Conservation (phyloP, 2,888 invertebrate genomes). For the Agriopis leucophaearia region DNA sequence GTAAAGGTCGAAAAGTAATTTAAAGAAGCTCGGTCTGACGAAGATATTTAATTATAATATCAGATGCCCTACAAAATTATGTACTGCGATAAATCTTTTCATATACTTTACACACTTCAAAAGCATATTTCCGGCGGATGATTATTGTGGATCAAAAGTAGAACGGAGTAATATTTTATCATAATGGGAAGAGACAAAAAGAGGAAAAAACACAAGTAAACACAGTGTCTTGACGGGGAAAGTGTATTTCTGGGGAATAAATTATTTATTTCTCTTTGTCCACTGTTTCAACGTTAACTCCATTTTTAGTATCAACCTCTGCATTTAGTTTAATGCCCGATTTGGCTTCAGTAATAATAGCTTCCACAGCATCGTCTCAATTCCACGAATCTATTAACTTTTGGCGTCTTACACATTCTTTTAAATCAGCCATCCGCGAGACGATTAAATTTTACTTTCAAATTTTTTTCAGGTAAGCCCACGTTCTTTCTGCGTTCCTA, state of each 20-base stretch:
- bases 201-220: background rate
- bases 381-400: conserved; percentile 20
- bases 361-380: conserved; percentile 16
- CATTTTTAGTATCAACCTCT: background rate
- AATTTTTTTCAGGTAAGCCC: conserved; percentile 43
- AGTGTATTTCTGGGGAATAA: no score
- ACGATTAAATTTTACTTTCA: conserved; percentile 26
- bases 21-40: conserved; percentile 28
- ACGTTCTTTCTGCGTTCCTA: conserved; percentile 42
- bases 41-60: conserved; percentile 20
- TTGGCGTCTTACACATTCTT: conserved; percentile 21
- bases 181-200: background rate
- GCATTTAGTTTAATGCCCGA: conserved; percentile 6
- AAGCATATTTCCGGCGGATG: conserved; percentile 15
- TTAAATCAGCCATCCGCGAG: conserved; percentile 22
- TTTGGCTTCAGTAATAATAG: conserved; percentile 15
- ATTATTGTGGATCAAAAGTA: conserved; percentile 35
- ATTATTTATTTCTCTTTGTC: background rate
- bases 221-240: no score
- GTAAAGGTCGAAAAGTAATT: conserved; percentile 32
- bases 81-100: conserved; percentile 24
- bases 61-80: conserved; percentile 23
- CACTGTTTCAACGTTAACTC: background rate
- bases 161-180: conserved; percentile 20
- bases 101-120: conserved; percentile 20